Evolutionary conservation across 1,140 invertebrate species (phyloP), one percentile per base, ranked within the genome.

Genomic region (Paralvinella palmiformis): DNA sequence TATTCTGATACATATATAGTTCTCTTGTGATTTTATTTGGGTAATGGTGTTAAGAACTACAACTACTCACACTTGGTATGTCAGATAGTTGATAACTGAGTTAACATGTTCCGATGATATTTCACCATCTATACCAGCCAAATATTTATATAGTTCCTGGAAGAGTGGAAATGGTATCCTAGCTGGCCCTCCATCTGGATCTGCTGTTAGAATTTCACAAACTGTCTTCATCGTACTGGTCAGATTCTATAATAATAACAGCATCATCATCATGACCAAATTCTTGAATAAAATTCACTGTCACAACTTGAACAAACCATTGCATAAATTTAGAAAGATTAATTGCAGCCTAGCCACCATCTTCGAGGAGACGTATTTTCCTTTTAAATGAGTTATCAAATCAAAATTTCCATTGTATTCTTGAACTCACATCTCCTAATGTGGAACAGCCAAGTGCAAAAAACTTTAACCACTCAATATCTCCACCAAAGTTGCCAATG

Each of bases 191-290:
- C 90, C 91, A 69, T 91, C 88, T 1, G 89, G 88, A 74, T 92
- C 89, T 65, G 87, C 84, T 22, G 90, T 91, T 63, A 91, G 77
- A 35, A 90, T 82, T 78, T 92, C 89, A 77, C 90, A 92, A 45
- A 92, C 80, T 32, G 87, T 83, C 59, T 88, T 87, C 88, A 92
- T 90, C 24, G 89, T 89, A 73, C 88, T 85, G 5, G 86, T 86
- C 29, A 92, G 81, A 71, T 84, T 87, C 89, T 91, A 36, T 7
- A 57, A 33, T 29, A n/a, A n/a, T n/a, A n/a, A n/a, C n/a, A n/a
- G n/a, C n/a, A n/a, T n/a, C n/a, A n/a, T n/a, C n/a, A n/a, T n/a
- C n/a, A n/a, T n/a, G n/a, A n/a, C n/a, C n/a, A n/a, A n/a, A n/a
- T n/a, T n/a, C n/a, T n/a, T n/a, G n/a, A n/a, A n/a, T n/a, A n/a